Conservation (phyloP, 2,113 vertebrate genomes). For the Parus major region DNA sequence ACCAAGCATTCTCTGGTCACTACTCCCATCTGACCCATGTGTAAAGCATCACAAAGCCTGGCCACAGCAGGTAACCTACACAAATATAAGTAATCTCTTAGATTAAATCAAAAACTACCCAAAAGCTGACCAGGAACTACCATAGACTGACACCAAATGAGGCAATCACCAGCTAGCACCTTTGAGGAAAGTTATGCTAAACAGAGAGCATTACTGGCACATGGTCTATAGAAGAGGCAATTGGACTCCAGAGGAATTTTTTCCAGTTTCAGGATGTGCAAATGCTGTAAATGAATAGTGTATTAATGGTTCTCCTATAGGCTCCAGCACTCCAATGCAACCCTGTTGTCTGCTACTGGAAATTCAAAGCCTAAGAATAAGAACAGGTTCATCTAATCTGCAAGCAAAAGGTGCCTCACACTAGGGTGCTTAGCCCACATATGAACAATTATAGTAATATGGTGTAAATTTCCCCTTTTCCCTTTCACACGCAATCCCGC, state of each 20-base stretch:
- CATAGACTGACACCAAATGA: not conserved
- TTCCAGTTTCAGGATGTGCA: not conserved
- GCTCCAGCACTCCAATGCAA: rapidly evolving
- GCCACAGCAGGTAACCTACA: not conserved
- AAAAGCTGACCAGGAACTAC: not conserved
- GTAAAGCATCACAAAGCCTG: not conserved
- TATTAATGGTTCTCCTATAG: not conserved
- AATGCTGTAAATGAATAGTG: not conserved
- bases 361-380: not conserved
- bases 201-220: not conserved
- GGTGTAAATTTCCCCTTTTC: not conserved
- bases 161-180: not conserved
- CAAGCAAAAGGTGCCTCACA: not conserved
- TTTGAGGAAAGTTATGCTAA: not conserved
- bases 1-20: not conserved
- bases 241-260: not conserved
- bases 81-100: not conserved
- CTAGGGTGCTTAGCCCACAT: not conserved
- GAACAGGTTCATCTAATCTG: not conserved
- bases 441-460: not conserved
- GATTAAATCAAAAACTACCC: not conserved
- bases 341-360: rapidly evolving
- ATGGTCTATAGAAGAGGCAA: not conserved
- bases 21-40: not conserved
- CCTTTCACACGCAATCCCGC: not conserved